Base-by-base conservation (phyloP, 2,113 vertebrate genomes). In the Chaenocephalus aceratus region DNA sequence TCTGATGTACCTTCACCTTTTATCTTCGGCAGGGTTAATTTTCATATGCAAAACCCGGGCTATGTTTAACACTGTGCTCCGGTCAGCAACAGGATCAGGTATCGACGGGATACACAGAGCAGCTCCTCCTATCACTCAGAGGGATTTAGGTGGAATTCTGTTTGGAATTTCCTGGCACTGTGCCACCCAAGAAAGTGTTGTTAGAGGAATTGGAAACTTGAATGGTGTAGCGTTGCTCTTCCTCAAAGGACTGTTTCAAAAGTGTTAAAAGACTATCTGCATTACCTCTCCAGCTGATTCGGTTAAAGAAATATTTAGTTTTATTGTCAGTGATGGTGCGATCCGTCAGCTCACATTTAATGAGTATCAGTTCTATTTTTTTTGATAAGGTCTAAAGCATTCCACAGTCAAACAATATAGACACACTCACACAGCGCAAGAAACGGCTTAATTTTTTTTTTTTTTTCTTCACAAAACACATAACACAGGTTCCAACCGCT, bases 1-100 rank as follows among this genome's bases (percentile, higher is more conserved):
- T 82, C 76, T 72, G 59, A 59, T 63, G 49, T 72, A 72, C 58
- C 61, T 57, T 71, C 87, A 88, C 66, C 74, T 87, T 85, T 81
- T 85, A 41, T 67, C 76, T 45, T 48, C 73, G 69, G 73, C 63
- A n/a, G 52, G 51, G 49, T 68, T 90, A 46, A 89, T 88, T 89
- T 90, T 84, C 77, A 74, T 86, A 87, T 88, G 85, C 79, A 91
- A 85, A 89, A 76, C 54, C n/a, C 13, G 0, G 51, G 21, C 48
- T 70, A 14, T 75, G 86, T 87, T 73, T 77, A 62, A 80, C 30
- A n/a, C 64, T 64, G 76, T 45, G 53, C 73, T 75, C 77, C 30
- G 57, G 57, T 75, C 78, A 80, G 71, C 14, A 6, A 6, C 72
- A 13, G 12, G 60, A 75, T 61, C 64, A 72, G 69, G 83, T 76